These are phyloP conservation scores for Aphelinus atriplicis DNA, from an alignment of 1,140 invertebrate species.

Conservation along the genomic window DNA sequence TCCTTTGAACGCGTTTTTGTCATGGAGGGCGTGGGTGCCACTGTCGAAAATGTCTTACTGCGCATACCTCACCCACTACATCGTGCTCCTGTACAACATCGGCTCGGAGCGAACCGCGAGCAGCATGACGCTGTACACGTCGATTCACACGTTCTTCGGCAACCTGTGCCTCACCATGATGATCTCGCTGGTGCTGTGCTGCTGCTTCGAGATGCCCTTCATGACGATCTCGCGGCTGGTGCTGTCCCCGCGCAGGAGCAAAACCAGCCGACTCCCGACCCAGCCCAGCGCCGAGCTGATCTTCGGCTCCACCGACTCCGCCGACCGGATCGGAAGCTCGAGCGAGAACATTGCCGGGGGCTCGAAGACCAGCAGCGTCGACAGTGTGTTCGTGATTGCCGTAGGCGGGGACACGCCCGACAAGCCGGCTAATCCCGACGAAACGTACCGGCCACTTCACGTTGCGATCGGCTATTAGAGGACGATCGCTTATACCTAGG, in stretches of 20 bases:
- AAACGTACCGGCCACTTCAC: no score
- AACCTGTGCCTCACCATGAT: slow-evolving; percentile 50
- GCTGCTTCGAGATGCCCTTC: slow-evolving; percentile 62
- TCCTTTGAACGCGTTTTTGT: slow-evolving; percentile 69
- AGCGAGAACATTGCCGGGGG: not conserved
- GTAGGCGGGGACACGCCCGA: not conserved
- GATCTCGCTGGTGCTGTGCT: slow-evolving; percentile 49
- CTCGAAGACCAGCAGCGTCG: slow-evolving; percentile 1
- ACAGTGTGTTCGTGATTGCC: slow-evolving; percentile 8
- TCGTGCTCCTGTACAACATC: slow-evolving; percentile 46
- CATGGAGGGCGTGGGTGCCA: slow-evolving; percentile 75
- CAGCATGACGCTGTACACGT: slow-evolving; percentile 43
- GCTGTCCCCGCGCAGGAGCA: not conserved
- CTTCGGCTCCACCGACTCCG: slow-evolving; percentile 41
- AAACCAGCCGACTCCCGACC: not conserved
- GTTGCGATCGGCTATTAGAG: not conserved
- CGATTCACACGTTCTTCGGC: slow-evolving; percentile 47
- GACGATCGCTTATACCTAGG: not conserved
- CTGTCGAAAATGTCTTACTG: slow-evolving; percentile 78
- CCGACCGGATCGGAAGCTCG: slow-evolving; percentile 4
- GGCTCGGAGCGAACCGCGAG: slow-evolving; percentile 46
- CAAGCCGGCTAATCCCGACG: not conserved
- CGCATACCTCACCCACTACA: slow-evolving; percentile 72
- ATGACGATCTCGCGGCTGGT: slow-evolving; percentile 20
- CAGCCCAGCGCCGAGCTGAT: slow-evolving; percentile 1